These are phyloP conservation scores for Python bivittatus DNA, from an alignment of 2,113 vertebrate genomes.

Conservation along the genomic window DNA sequence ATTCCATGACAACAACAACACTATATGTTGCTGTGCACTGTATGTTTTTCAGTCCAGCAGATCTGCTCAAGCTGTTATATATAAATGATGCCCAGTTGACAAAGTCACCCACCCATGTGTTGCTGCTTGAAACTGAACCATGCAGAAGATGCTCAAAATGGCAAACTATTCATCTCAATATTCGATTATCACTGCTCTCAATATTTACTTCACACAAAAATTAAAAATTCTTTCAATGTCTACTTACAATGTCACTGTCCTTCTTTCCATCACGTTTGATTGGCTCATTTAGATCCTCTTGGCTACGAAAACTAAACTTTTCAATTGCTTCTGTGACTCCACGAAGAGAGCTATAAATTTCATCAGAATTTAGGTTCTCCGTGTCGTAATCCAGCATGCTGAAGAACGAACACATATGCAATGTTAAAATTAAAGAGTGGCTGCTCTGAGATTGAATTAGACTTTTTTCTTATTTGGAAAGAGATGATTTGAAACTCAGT, in stretches of 20 bases:
- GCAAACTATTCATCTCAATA: neutral
- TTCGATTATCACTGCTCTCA: neutral
- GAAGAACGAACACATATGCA: constrained; percentile 65
- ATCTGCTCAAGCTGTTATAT: neutral
- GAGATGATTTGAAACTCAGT: constrained; percentile 26
- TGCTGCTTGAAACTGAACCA: neutral
- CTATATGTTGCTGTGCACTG: too few relatives aligned
- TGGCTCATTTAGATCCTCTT: constrained; percentile 96
- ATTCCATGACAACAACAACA: too few relatives aligned
- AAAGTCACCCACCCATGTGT: neutral
- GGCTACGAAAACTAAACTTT: constrained; percentile 97
- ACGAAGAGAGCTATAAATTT: constrained; percentile 98
- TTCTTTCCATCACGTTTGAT: constrained; percentile 91
- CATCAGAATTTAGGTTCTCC: constrained; percentile 98
- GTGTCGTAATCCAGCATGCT: constrained; percentile 99
- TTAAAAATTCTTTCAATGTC: neutral
- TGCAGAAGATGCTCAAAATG: neutral
- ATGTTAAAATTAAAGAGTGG: constrained; percentile 52
- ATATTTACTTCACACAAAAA: neutral
- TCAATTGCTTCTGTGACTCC: constrained; percentile 98
- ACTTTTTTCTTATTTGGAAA: constrained; percentile 23
- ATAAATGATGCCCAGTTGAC: neutral
- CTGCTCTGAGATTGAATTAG: constrained; percentile 10
- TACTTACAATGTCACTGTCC: constrained; percentile 88
- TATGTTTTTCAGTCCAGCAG: neutral